Evolutionary conservation across 2,113 vertebrate species (phyloP).

Genomic region (Stictonetta naevosa): DNA sequence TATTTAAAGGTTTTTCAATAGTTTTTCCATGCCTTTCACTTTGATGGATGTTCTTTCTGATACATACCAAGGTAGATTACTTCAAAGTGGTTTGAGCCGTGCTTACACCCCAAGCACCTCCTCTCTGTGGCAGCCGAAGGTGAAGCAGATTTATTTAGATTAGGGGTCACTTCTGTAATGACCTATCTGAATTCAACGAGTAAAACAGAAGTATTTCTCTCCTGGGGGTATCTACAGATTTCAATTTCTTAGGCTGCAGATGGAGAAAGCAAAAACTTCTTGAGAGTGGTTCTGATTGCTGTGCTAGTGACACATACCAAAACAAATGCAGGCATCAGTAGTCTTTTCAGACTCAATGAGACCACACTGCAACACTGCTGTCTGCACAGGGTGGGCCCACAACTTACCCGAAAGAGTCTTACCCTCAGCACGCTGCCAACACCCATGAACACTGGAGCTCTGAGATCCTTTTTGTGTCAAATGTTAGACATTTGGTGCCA

Average conservation of each 20-base stretch:
- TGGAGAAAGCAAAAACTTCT: background rate
- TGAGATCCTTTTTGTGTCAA: background rate
- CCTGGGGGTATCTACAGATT: background rate
- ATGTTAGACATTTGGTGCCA: background rate
- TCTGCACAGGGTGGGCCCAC: background rate
- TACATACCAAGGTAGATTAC: background rate
- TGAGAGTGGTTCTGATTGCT: background rate
- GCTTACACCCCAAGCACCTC: background rate
- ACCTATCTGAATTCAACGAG: background rate
- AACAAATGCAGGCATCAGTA: fast-evolving
- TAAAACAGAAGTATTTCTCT: background rate
- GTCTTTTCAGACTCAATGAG: background rate
- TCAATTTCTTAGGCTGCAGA: background rate
- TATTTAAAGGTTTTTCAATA: background rate
- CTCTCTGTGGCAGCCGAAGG: background rate
- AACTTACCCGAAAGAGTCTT: background rate
- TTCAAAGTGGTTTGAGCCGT: background rate
- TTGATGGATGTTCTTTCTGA: background rate
- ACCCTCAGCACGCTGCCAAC: background rate
- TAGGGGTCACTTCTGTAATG: background rate
- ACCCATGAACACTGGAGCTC: background rate
- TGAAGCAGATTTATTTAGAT: background rate
- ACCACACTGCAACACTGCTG: background rate
- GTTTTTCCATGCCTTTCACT: background rate
- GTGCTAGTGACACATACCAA: background rate